Conservation (phyloP, 2,113 vertebrate genomes). For the Electrona antarctica region DNA sequence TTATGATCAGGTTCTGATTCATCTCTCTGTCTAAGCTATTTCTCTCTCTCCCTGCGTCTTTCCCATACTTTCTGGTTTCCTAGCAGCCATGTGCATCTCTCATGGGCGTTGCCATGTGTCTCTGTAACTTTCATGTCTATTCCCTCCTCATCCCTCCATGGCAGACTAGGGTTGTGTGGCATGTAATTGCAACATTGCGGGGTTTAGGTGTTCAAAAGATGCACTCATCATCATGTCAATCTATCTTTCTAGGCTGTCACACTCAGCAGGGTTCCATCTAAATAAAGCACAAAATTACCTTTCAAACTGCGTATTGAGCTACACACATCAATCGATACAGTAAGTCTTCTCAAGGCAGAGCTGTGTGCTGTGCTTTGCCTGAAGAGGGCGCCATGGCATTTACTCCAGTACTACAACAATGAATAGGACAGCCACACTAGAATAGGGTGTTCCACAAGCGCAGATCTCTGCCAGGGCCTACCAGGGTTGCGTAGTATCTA, state of each 20-base stretch:
- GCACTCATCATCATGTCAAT: too few species aligned
- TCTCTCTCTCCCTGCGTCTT: not conserved
- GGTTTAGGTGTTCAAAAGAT: too few species aligned
- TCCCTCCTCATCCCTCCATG: not conserved
- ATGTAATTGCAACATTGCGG: constrained; percentile 4
- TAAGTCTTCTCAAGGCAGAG: too few species aligned
- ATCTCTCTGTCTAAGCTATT: not conserved
- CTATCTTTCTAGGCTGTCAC: not conserved
- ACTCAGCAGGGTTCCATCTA: not conserved
- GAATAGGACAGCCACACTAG: too few species aligned
- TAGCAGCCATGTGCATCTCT: constrained; percentile 1
- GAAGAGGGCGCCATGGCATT: too few species aligned
- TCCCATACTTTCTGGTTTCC: not conserved
- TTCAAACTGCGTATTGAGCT: not conserved
- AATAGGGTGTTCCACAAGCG: too few species aligned
- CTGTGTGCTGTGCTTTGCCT: too few species aligned
- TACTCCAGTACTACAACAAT: too few species aligned
- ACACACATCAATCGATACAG: too few species aligned
- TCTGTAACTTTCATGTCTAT: constrained; percentile 11
- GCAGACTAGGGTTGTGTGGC: constrained; percentile 6
- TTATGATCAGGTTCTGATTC: too few species aligned
- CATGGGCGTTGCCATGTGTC: not conserved
- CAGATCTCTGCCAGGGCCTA: too few species aligned
- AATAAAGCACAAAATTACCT: not conserved
- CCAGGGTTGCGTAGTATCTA: too few species aligned